Conservation (phyloP, 2,797 vertebrate genomes). For the Phrynocephalus vlangalii region DNA sequence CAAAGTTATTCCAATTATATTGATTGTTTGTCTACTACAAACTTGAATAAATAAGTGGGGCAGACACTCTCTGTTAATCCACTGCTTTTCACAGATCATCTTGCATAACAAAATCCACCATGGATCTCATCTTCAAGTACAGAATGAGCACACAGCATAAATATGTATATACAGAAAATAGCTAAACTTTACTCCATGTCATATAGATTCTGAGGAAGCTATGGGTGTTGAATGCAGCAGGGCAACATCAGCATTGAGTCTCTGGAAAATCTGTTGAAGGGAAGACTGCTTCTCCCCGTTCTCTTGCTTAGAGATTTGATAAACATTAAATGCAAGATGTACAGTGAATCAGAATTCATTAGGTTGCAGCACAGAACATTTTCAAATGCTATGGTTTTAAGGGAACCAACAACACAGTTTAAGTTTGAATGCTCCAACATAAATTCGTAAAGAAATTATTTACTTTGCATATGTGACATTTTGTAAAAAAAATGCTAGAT, state of each 20-base stretch:
- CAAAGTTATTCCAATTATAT: not conserved
- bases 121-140: not conserved
- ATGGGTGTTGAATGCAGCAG: no score
- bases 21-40: not conserved
- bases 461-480: not conserved
- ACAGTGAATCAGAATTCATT: not conserved
- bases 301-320: not conserved
- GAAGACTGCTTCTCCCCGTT: not conserved
- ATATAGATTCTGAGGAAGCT: not conserved
- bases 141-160: not conserved
- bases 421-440: not conserved
- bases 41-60: not conserved
- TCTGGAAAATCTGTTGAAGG: not conserved
- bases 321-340: not conserved
- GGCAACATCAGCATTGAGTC: not conserved
- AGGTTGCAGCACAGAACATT: not conserved
- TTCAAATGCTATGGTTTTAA: not conserved
- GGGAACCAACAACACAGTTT: not conserved
- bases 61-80: not conserved
- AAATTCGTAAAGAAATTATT: not conserved
- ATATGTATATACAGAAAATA: not conserved
- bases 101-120: not conserved
- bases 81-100: not conserved
- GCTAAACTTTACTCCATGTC: not conserved
- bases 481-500: not conserved